Evolutionary conservation across 2,888 invertebrate genomes (phyloP).

Genomic region (Erebia palarica): DNA sequence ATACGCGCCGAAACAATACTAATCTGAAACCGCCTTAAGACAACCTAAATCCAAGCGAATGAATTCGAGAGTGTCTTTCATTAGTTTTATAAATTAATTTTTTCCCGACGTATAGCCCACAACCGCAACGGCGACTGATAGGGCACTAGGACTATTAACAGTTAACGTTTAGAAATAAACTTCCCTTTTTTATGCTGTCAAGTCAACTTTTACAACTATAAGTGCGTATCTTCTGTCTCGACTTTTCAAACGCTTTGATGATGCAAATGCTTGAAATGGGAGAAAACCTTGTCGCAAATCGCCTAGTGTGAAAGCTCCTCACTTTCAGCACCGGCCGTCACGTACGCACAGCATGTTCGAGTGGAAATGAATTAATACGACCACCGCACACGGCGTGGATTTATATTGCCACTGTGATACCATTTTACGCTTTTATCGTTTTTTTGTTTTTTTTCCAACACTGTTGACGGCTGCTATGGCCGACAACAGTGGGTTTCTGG

Average conservation of each 20-base stretch:
- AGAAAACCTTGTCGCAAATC: background rate
- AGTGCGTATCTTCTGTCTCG: background rate
- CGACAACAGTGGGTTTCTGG: background rate
- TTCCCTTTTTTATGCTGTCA: too few relatives aligned
- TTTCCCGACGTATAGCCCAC: too few relatives aligned
- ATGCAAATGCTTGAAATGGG: background rate
- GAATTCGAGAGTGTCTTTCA: too few relatives aligned
- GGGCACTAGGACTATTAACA: too few relatives aligned
- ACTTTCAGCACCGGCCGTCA: conserved; percentile 29
- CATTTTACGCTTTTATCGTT: conserved; percentile 48
- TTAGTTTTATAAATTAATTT: too few relatives aligned
- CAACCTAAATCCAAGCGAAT: too few relatives aligned
- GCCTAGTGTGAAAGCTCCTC: background rate
- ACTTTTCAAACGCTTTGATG: background rate
- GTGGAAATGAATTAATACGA: conserved; percentile 67
- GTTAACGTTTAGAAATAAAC: too few relatives aligned
- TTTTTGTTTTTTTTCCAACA: conserved; percentile 35
- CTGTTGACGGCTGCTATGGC: background rate
- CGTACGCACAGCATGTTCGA: conserved; percentile 40
- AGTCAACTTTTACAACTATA: background rate
- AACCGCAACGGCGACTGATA: too few relatives aligned
- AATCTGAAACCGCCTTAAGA: too few relatives aligned
- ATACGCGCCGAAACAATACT: too few relatives aligned
- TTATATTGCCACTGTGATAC: conserved; percentile 61
- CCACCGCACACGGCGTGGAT: conserved; percentile 48